phyloP scores from a whole-genome alignment of 2,888 invertebrate genomes.

The Aricia artaxerxes region DNA sequence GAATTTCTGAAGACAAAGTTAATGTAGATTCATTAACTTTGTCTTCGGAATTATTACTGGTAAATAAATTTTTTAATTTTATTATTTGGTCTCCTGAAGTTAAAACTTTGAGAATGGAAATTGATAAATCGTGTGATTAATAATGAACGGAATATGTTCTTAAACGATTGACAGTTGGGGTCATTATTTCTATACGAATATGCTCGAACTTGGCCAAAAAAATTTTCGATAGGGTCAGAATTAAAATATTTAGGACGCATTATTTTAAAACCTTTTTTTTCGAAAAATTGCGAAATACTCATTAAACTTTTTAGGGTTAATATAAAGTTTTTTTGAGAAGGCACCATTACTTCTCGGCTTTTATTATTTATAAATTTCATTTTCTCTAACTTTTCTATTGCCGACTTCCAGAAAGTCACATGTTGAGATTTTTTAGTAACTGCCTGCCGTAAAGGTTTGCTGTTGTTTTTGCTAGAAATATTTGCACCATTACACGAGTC shows the following conservation, averaged over 20 bases:
- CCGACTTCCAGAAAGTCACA: not conserved
- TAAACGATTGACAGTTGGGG: not conserved
- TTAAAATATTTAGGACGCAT: not conserved
- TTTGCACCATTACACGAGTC: not conserved
- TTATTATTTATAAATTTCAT: not conserved
- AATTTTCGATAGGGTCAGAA: not conserved
- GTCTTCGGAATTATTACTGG: not conserved
- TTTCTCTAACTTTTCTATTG: not conserved
- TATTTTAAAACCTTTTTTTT: not conserved
- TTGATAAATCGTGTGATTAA: not conserved
- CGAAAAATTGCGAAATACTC: not conserved
- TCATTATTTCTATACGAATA: not conserved
- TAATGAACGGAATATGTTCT: not conserved
- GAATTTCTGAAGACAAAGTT: not conserved
- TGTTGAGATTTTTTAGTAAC: not conserved
- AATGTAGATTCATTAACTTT: not conserved
- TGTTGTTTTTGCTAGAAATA: not conserved
- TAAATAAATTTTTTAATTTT: not conserved
- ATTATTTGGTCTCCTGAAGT: not conserved
- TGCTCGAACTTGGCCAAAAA: not conserved
- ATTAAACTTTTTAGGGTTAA: too few relatives aligned
- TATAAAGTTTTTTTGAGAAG: too few relatives aligned
- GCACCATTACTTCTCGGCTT: too few relatives aligned
- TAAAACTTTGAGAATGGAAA: not conserved
- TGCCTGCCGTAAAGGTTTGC: not conserved